Conservation (phyloP, 2,113 vertebrate genomes). For the Vombatus ursinus region DNA sequence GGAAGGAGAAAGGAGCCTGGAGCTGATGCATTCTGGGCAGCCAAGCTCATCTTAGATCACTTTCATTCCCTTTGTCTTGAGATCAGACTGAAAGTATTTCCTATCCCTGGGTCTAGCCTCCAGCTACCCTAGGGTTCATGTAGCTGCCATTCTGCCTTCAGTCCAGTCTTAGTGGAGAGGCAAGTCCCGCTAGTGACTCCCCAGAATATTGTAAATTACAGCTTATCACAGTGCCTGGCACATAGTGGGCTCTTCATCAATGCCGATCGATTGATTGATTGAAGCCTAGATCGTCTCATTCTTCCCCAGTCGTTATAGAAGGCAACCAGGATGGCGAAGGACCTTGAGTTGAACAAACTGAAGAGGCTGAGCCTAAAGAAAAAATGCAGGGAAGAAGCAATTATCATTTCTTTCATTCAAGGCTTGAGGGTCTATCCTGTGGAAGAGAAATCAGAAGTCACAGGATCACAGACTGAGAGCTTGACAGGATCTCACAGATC, state of each 20-base stretch:
- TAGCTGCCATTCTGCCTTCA: neutral
- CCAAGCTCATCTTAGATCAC: neutral
- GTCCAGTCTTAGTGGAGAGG: neutral
- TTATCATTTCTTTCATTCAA: neutral
- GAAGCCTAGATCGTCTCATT: neutral
- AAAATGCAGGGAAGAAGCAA: neutral
- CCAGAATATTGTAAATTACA: neutral
- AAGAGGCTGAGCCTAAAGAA: neutral
- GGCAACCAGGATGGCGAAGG: neutral
- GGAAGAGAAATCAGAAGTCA: neutral
- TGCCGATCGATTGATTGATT: neutral
- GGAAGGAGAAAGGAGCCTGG: neutral
- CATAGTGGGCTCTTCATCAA: neutral
- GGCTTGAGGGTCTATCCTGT: neutral
- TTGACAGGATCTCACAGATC: neutral
- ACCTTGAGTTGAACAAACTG: neutral
- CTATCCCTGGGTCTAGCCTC: constrained; percentile 58
- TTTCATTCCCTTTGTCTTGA: constrained; percentile 60
- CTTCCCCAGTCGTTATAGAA: neutral
- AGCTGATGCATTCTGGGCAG: constrained; percentile 41
- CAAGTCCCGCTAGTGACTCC: neutral
- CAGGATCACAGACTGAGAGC: neutral
- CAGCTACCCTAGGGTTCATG: constrained; percentile 40
- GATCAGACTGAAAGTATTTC: constrained; percentile 56
- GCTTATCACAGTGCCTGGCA: neutral